phyloP scores from a whole-genome alignment of 2,888 invertebrate genomes.

The Apomyelois bistriatella region DNA sequence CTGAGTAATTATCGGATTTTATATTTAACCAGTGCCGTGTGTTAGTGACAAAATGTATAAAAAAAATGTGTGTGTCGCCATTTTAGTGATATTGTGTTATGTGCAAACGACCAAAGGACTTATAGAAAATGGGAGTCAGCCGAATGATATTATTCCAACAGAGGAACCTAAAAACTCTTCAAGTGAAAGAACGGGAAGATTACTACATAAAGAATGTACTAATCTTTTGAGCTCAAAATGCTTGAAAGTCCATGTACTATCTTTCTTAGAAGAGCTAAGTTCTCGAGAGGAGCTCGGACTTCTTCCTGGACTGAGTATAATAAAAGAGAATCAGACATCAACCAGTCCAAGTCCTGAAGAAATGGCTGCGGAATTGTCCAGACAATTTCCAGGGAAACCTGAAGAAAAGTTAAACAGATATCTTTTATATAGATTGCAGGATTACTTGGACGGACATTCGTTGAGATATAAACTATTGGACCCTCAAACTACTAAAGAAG shows the following conservation, averaged over 20 bases:
- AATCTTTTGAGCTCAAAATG: slow-evolving; percentile 83
- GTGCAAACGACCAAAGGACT: slow-evolving; percentile 38
- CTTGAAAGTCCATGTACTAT: slow-evolving; percentile 87
- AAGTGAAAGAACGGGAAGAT: slow-evolving; percentile 53
- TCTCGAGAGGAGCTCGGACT: slow-evolving; percentile 85
- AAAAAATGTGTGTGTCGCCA: slow-evolving; percentile 41
- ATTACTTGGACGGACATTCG: slow-evolving; percentile 86
- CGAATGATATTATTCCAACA: slow-evolving; percentile 34
- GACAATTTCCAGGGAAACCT: slow-evolving; percentile 88
- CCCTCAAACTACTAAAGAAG: slow-evolving; percentile 79
- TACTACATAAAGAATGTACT: slow-evolving; percentile 63
- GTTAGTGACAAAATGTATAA: slow-evolving; percentile 50
- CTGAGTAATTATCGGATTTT: slow-evolving; percentile 17
- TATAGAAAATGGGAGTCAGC: slow-evolving; percentile 47
- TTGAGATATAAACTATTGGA: slow-evolving; percentile 86
- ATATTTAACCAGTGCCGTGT: slow-evolving; percentile 32
- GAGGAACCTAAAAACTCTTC: slow-evolving; percentile 33
- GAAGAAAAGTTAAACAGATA: slow-evolving; percentile 88
- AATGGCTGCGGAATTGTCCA: slow-evolving; percentile 83
- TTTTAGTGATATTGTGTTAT: slow-evolving; percentile 43
- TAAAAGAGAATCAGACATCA: slow-evolving; percentile 79
- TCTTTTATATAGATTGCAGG: slow-evolving; percentile 83
- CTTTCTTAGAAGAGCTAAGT: slow-evolving; percentile 86
- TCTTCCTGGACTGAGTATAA: slow-evolving; percentile 87
- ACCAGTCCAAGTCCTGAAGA: slow-evolving; percentile 79